Evolutionary conservation across 2,797 vertebrate species (phyloP).

Genomic region (Sebastes goodei): DNA sequence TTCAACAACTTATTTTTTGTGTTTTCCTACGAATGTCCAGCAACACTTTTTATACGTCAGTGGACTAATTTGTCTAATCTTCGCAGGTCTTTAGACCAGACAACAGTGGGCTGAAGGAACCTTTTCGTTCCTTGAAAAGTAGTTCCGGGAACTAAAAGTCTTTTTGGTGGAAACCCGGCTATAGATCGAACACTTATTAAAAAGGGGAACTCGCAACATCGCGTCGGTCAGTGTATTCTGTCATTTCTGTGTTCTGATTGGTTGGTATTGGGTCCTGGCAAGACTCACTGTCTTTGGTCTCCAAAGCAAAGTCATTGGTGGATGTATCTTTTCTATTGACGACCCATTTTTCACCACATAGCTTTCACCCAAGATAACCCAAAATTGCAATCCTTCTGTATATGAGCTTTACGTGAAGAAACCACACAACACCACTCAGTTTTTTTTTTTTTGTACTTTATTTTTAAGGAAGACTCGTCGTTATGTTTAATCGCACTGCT

Average conservation of each 20-base stretch:
- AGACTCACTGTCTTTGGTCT: not conserved
- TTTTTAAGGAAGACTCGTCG: constrained; percentile 64
- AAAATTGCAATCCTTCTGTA: not conserved
- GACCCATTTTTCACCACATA: not conserved
- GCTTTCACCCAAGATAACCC: not conserved
- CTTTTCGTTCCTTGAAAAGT: too few species aligned
- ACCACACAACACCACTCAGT: not conserved
- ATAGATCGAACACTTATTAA: too few species aligned
- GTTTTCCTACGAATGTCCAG: too few species aligned
- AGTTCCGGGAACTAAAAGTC: too few species aligned
- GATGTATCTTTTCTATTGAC: not conserved
- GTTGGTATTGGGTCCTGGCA: not conserved
- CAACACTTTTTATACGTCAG: too few species aligned
- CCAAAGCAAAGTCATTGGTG: too few species aligned
- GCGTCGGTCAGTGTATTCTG: not conserved
- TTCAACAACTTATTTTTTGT: too few species aligned
- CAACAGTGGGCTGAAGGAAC: too few species aligned
- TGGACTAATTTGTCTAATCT: too few species aligned
- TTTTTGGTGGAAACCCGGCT: too few species aligned
- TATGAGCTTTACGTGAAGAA: not conserved
- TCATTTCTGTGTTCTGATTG: not conserved
- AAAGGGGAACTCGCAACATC: not conserved
- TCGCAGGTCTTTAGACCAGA: too few species aligned
- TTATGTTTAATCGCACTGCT: constrained; percentile 1
- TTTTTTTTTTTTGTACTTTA: constrained; percentile 6